phyloP scores from a whole-genome alignment of 2,113 vertebrate genomes.

The Callopanchax toddi region DNA sequence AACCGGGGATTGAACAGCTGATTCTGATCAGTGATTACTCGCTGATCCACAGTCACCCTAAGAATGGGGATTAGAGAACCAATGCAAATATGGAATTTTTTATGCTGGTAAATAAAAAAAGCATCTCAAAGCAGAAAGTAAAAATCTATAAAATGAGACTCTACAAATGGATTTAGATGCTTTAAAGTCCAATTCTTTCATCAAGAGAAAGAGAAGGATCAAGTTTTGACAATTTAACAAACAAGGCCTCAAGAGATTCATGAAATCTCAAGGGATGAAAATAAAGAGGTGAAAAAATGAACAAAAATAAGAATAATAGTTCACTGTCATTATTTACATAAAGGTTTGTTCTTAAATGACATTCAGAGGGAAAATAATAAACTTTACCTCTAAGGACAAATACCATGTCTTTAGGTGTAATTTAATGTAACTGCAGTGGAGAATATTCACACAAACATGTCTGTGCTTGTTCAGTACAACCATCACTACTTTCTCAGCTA shows the following conservation, averaged over 20 bases:
- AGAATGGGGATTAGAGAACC: too few relatives aligned
- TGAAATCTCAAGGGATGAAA: slow-evolving; percentile 32
- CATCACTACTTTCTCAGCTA: slow-evolving; percentile 50
- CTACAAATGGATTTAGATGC: slow-evolving; percentile 46
- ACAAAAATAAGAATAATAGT: slow-evolving; percentile 22
- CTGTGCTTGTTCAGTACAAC: slow-evolving; percentile 45
- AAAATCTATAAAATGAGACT: slow-evolving; percentile 65
- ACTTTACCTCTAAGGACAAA: background rate
- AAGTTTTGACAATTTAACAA: slow-evolving; percentile 53
- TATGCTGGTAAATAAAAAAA: slow-evolving; percentile 33
- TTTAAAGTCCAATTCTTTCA: slow-evolving; percentile 65
- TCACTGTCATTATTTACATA: slow-evolving; percentile 18
- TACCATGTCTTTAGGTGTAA: too few relatives aligned
- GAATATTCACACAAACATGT: slow-evolving; percentile 34
- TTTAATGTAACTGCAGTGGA: too few relatives aligned
- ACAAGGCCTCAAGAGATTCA: slow-evolving; percentile 40
- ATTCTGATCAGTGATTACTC: too few relatives aligned
- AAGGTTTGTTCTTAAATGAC: slow-evolving; percentile 27
- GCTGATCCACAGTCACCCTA: too few relatives aligned
- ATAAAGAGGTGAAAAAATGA: slow-evolving; percentile 8
- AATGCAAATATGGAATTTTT: too few relatives aligned
- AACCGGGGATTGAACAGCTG: too few relatives aligned
- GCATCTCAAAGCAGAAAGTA: slow-evolving; percentile 44
- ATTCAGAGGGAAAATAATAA: slow-evolving; percentile 22
- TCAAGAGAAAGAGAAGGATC: slow-evolving; percentile 36